phyloP scores from a whole-genome alignment of 2,113 vertebrate genomes.

The Erythrocercus mccallii region DNA sequence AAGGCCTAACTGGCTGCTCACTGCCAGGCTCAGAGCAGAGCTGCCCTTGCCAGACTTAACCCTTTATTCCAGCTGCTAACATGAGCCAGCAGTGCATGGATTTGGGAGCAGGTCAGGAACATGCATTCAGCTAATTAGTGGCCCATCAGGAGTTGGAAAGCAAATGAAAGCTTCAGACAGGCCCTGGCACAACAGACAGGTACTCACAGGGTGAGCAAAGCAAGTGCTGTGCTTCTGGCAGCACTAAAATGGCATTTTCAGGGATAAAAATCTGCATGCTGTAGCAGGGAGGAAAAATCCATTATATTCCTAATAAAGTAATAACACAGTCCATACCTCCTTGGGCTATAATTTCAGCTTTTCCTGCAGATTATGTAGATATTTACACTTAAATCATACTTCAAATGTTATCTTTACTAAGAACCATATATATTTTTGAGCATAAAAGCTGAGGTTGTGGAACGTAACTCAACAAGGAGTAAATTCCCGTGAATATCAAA shows the following conservation, averaged over 20 bases:
- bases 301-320: background rate
- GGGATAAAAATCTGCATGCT: background rate
- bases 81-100: accelerated
- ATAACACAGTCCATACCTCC: background rate
- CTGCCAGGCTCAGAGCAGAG: background rate
- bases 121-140: background rate
- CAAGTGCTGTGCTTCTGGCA: background rate
- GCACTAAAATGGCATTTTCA: background rate
- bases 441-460: background rate
- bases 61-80: background rate
- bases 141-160: background rate
- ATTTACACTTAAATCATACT: background rate
- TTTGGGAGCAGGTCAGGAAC: background rate
- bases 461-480: background rate
- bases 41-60: background rate
- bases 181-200: background rate
- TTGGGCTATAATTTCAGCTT: background rate
- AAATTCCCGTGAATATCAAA: background rate
- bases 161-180: background rate
- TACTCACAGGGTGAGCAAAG: background rate
- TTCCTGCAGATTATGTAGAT: background rate
- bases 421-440: background rate
- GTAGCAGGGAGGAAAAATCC: background rate
- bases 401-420: background rate
- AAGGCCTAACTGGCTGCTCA: background rate